Conservation (phyloP, 2,113 vertebrate genomes). For the human region DNA sequence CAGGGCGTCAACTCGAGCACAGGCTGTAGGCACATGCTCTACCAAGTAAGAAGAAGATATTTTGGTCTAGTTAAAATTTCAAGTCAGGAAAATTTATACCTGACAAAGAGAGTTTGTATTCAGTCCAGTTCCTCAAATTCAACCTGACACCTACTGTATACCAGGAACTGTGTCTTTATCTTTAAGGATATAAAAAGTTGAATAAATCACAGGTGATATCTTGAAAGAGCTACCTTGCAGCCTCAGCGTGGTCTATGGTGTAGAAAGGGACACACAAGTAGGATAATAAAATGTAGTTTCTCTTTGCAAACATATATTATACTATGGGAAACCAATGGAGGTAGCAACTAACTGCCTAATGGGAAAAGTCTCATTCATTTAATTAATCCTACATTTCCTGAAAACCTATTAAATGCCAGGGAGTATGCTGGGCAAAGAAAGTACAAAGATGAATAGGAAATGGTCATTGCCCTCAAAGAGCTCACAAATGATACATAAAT, state of each 20-base stretch:
- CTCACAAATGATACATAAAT: background rate
- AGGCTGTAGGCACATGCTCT: conserved; percentile 98
- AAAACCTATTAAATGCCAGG: conserved; percentile 31
- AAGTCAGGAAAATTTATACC: conserved; percentile 38
- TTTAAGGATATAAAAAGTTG: conserved; percentile 42
- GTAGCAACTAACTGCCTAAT: conserved; percentile 3
- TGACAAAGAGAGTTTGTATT: conserved; percentile 39
- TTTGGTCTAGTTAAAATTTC: conserved; percentile 47
- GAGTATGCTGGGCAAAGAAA: background rate
- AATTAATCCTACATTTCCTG: conserved; percentile 20
- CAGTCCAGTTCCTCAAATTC: conserved; percentile 47
- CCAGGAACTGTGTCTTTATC: conserved; percentile 26
- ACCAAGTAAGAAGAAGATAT: conserved; percentile 73
- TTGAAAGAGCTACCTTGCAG: conserved; percentile 16
- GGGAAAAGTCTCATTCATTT: conserved; percentile 29
- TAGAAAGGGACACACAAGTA: conserved; percentile 27
- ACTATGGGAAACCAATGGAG: conserved; percentile 8
- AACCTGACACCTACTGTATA: conserved; percentile 3
- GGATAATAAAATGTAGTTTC: conserved; percentile 25
- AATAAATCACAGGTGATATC: conserved; percentile 15
- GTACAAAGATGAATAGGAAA: conserved; percentile 25
- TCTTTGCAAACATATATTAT: conserved; percentile 23
- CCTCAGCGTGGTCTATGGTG: background rate
- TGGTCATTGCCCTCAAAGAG: conserved; percentile 12
- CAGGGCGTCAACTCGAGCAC: conserved; percentile 96